Percentiles rank a stretch among this genome's conserved stretches.
phyloP scores from a whole-genome alignment of 2,888 invertebrate species.

The Netelia melanura region DNA sequence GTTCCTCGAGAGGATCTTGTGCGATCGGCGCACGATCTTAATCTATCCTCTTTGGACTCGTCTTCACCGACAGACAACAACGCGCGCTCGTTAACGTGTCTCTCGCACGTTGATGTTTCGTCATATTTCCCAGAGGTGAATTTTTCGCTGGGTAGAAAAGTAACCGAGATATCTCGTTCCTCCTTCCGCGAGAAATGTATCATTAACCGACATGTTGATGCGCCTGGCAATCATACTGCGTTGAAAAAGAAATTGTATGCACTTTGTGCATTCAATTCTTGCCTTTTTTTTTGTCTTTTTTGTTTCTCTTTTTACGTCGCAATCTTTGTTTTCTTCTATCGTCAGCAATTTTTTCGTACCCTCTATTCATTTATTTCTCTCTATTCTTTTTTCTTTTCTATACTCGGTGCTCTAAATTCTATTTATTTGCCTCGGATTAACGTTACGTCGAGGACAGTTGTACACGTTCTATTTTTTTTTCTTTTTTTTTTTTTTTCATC shows the following conservation, averaged over 20 bases:
- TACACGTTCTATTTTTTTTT: slow-evolving; percentile 40
- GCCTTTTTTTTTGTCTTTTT: slow-evolving; percentile 13
- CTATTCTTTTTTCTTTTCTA: too few species aligned
- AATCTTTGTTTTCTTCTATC: too few species aligned
- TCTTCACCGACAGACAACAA: slow-evolving; percentile 36
- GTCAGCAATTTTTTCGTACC: too few species aligned
- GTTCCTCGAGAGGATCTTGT: background rate
- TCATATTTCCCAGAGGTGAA: slow-evolving; percentile 35
- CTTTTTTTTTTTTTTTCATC: too few species aligned
- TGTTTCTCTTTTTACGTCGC: too few species aligned
- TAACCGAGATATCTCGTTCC: slow-evolving; percentile 13
- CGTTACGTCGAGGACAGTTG: too few species aligned
- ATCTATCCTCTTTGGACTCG: slow-evolving; percentile 13
- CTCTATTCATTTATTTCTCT: too few species aligned
- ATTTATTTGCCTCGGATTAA: too few species aligned
- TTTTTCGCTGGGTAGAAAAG: slow-evolving; percentile 9
- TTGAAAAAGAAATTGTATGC: background rate
- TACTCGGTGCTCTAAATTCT: too few species aligned
- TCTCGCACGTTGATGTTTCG: slow-evolving; percentile 39
- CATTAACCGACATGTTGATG: slow-evolving; percentile 4
- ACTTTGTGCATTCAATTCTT: background rate
- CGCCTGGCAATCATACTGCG: background rate
- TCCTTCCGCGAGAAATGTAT: slow-evolving; percentile 31
- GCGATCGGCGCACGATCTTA: slow-evolving; percentile 16
- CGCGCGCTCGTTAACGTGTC: slow-evolving; percentile 51